Conservation (phyloP, 2,888 invertebrate genomes). For the Sussaba pulchella region DNA sequence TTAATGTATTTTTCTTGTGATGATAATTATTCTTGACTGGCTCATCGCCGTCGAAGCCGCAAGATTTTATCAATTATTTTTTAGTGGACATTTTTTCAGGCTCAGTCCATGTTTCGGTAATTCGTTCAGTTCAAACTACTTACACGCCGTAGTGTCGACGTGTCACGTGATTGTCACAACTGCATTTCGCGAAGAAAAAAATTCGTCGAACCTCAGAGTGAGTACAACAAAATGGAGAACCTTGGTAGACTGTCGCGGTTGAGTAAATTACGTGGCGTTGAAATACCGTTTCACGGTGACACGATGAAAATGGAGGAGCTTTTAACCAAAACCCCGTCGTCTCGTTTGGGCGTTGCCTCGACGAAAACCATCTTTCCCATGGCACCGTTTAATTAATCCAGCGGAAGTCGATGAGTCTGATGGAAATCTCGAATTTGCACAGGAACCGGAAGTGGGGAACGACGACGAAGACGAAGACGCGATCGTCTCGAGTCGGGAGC, state of each 20-base stretch:
- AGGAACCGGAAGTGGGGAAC: slow-evolving; percentile 65
- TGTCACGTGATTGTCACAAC: slow-evolving; percentile 1
- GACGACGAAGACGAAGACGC: slow-evolving; percentile 53
- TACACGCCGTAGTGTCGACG: background rate
- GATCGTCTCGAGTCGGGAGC: slow-evolving; percentile 55
- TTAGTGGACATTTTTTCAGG: too few species aligned
- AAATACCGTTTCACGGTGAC: slow-evolving; percentile 8
- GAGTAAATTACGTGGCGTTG: slow-evolving; percentile 56
- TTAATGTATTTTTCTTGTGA: too few species aligned
- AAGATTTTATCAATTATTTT: too few species aligned
- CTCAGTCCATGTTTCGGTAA: too few species aligned
- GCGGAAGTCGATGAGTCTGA: slow-evolving; percentile 68
- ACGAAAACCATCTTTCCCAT: slow-evolving; percentile 54
- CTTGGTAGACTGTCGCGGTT: slow-evolving; percentile 50
- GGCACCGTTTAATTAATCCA: slow-evolving; percentile 67
- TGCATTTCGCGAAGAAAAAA: slow-evolving; percentile 28
- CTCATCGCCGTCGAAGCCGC: too few species aligned
- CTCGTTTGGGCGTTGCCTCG: slow-evolving; percentile 21
- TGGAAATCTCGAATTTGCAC: slow-evolving; percentile 69
- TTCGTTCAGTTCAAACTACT: slow-evolving; percentile 12
- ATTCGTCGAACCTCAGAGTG: slow-evolving; percentile 43
- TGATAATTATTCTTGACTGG: too few species aligned
- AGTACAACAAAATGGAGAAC: slow-evolving; percentile 48
- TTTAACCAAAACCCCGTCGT: slow-evolving; percentile 57
- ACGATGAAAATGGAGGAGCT: slow-evolving; percentile 18